Percentiles rank a stretch among this genome's conserved stretches.
These are phyloP conservation scores for Lepidostoma basale DNA, from an alignment of 1,140 invertebrate species.

Conservation along the genomic window DNA sequence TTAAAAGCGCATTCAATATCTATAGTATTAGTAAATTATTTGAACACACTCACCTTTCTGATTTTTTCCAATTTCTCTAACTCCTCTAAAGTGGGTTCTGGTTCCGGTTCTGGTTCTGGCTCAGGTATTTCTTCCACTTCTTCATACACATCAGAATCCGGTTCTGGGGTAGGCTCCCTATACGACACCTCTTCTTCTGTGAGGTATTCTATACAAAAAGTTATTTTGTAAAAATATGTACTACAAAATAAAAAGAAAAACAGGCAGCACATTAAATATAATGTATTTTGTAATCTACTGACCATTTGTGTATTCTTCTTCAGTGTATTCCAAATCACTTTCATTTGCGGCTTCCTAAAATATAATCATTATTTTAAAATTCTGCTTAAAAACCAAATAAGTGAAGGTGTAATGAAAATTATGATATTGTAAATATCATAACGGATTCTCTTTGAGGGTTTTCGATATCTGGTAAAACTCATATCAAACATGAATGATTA, in stretches of 20 bases:
- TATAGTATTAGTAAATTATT: not conserved
- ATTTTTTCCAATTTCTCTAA: conserved; percentile 42
- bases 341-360: not conserved
- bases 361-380: not conserved
- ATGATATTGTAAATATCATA: too few relatives aligned
- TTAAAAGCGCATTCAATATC: not conserved
- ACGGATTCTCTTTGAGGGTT: too few relatives aligned
- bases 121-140: conserved; percentile 31
- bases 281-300: not conserved
- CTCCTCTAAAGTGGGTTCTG: conserved; percentile 41
- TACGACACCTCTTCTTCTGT: conserved; percentile 31
- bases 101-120: conserved; percentile 39
- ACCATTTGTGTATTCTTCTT: conserved; percentile 29
- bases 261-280: not conserved
- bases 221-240: not conserved
- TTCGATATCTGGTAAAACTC: too few relatives aligned
- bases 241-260: not conserved
- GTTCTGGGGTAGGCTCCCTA: conserved; percentile 11
- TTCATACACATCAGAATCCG: conserved; percentile 21
- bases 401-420: too few relatives aligned
- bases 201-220: not conserved
- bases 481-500: too few relatives aligned
- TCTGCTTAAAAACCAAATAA: too few relatives aligned
- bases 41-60: conserved; percentile 30
- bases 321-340: conserved; percentile 16